Percentiles rank a stretch among this genome's conserved stretches.
Evolutionary conservation across 2,113 vertebrate species (phyloP).

Genomic region (Colaptes auratus): DNA sequence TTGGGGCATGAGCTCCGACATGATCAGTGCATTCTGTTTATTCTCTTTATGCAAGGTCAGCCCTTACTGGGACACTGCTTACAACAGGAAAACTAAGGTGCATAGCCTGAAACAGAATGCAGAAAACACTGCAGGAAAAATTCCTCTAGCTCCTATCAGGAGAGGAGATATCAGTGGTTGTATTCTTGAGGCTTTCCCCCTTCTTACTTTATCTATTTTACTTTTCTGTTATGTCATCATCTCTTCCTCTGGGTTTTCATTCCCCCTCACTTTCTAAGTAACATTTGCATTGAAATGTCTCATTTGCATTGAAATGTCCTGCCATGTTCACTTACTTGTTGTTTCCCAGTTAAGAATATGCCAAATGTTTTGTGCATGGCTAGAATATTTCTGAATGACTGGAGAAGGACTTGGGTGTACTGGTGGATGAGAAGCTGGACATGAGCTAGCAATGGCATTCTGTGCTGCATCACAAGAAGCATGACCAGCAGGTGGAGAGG

Average conservation of each 20-base stretch:
- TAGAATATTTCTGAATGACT: background rate
- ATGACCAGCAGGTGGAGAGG: too few relatives aligned
- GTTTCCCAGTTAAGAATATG: background rate
- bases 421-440: too few relatives aligned
- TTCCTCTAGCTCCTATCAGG: background rate
- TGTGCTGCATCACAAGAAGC: too few relatives aligned
- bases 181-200: background rate
- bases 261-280: background rate
- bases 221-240: background rate
- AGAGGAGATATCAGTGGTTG: background rate
- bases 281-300: background rate
- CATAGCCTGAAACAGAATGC: background rate
- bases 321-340: background rate
- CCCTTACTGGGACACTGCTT: background rate
- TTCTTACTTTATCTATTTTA: background rate
- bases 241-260: background rate
- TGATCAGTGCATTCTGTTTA: background rate
- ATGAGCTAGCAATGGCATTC: too few relatives aligned
- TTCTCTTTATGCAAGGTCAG: background rate
- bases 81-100: background rate
- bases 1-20: background rate
- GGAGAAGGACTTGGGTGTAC: background rate
- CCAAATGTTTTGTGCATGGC: background rate
- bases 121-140: background rate
- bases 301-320: background rate